A percentile compares a stretch with the other conserved stretches of the same genome.
phyloP scores from a whole-genome alignment of 1,140 invertebrate genomes.

The Lasioglossum albipes region DNA sequence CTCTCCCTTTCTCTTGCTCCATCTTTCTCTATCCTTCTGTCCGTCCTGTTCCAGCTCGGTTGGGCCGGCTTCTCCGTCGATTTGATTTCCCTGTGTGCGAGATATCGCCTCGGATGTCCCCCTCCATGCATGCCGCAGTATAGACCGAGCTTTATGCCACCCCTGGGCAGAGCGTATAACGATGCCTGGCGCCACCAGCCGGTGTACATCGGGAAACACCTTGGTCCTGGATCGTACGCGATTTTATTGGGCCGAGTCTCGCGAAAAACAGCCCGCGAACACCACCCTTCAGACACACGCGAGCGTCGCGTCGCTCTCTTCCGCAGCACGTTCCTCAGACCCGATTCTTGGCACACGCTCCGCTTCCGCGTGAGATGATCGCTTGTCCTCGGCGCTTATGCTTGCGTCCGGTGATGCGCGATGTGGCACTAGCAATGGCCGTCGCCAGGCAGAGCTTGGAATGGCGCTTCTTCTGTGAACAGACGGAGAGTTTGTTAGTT shows the following conservation, averaged over 20 bases:
- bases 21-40: constrained; percentile 35
- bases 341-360: background rate
- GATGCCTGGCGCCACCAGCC: constrained; percentile 64
- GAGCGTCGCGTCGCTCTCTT: no score
- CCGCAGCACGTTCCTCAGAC: no score
- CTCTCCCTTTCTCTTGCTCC: constrained; percentile 5
- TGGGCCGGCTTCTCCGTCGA: constrained; percentile 28
- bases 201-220: constrained; percentile 45
- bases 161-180: constrained; percentile 46
- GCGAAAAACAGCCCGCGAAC: constrained; percentile 20
- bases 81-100: constrained; percentile 55
- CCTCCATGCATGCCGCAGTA: constrained; percentile 34
- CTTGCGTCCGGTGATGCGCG: no score
- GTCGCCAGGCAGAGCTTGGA: background rate
- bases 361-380: background rate
- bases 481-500: no score
- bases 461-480: no score
- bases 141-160: constrained; percentile 53
- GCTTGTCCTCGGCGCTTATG: no score
- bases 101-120: constrained; percentile 43
- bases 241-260: constrained; percentile 50
- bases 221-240: constrained; percentile 37
- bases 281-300: background rate
- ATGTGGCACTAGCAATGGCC: background rate
- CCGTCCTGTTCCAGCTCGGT: no score